Base-by-base conservation (phyloP, 2,888 invertebrate species). In the Schrankia costaestrigalis region DNA sequence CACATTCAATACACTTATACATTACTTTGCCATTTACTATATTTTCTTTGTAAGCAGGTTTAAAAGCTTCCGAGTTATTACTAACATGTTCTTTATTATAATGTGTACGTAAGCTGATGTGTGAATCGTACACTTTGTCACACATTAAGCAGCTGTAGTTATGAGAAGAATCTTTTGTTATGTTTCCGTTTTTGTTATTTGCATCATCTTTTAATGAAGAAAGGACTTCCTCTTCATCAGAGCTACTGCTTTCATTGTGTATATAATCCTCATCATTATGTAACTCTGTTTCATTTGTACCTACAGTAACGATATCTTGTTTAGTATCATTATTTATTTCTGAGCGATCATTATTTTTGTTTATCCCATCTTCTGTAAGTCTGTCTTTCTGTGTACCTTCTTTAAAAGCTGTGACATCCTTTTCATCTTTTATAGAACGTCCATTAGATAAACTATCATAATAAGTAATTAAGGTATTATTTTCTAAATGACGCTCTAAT, bases 1-100 rank as follows among this genome's bases (percentile, higher is more conserved):
- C 46, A 48, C 81, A 83, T 30, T 48, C 50, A 4, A 58, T 49
- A 46, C 83, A 83, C 49, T 67, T 68, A 48, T 57, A 83, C 1
- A 37, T 31, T 2, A 38, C n/a, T 3, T 30, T 46, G 23, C 30
- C 47, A n/a, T 49, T 57, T 6, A 44, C 36, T 3, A 28, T 39
- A 4, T 46, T 14, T 17, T 45, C 26, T 0, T 39, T 52, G 35
- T 56, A 71, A 4, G 42, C 50, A 12, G 28, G 14, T 13, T 30
- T 33, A 11, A 5, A 3, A 3, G 9, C 14, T 2, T 30, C 34
- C 8, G 8, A 31, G 11, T 33, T 35, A 18, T 41, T 35, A 24
- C 35, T 25, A 0, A 19, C 33, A 36, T 70, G 71, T 14, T 53
- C 53, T 22, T 51, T 56, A 28, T 52, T 34, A 19, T 80, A 80